phyloP scores from a whole-genome alignment of 2,797 vertebrate species.

The Geotrypetes seraphini region DNA sequence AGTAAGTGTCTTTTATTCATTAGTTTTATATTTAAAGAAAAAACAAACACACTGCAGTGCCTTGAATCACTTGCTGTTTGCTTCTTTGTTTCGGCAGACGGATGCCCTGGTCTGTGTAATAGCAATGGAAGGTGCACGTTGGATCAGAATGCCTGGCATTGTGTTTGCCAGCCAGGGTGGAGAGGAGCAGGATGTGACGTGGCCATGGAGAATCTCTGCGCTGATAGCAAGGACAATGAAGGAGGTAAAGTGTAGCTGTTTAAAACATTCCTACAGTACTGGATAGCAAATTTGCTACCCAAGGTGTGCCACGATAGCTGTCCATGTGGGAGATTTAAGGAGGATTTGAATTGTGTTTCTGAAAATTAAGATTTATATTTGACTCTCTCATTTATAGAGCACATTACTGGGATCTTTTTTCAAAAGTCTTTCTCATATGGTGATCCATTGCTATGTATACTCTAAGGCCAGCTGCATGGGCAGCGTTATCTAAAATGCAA shows the following conservation, averaged over 20 bases:
- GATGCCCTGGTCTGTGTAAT: slow-evolving; percentile 94
- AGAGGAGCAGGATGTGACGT: slow-evolving; percentile 92
- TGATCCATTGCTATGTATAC: no score
- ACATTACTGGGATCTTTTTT: no score
- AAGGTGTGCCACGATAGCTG: slow-evolving; percentile 6
- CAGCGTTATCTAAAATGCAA: no score
- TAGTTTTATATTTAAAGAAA: slow-evolving; percentile 14
- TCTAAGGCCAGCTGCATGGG: no score
- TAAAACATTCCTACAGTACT: no score
- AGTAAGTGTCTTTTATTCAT: slow-evolving; percentile 75
- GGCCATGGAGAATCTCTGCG: slow-evolving; percentile 92
- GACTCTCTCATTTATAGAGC: no score
- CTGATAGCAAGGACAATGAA: slow-evolving; percentile 96
- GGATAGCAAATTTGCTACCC: background rate
- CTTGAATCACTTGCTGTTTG: slow-evolving; percentile 35
- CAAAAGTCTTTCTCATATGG: no score
- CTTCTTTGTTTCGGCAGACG: slow-evolving; percentile 75
- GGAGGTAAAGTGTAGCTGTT: slow-evolving; percentile 68
- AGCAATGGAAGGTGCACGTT: slow-evolving; percentile 94
- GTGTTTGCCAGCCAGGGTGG: slow-evolving; percentile 95
- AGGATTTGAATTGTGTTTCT: no score
- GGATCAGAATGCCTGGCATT: slow-evolving; percentile 97
- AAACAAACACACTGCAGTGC: slow-evolving; percentile 7
- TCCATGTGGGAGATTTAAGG: no score
- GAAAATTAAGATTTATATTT: no score